Conservation (phyloP, 2,888 invertebrate species). For the Agrochola litura region DNA sequence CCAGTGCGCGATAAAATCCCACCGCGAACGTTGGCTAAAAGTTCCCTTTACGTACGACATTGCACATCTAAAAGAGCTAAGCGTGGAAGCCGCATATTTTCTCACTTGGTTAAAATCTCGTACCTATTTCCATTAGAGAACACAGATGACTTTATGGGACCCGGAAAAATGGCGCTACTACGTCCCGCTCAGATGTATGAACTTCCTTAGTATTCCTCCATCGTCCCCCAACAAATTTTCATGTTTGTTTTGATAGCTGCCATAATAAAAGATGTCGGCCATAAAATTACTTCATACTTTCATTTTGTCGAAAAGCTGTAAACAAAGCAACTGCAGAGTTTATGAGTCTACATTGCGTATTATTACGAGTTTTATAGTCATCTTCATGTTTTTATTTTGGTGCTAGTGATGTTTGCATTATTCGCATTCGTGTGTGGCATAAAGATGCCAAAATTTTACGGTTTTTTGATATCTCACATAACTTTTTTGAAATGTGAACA, state of each 20-base stretch:
- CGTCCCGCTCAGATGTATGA: neutral
- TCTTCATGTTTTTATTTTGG: constrained; percentile 72
- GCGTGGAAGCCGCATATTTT: neutral
- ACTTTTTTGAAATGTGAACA: constrained; percentile 44
- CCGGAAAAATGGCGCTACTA: constrained; percentile 6
- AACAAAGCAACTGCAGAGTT: constrained; percentile 68
- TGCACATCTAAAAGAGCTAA: neutral
- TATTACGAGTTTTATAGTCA: constrained; percentile 72
- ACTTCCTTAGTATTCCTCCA: constrained; percentile 39
- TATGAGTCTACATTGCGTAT: constrained; percentile 71
- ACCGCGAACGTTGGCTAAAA: no score
- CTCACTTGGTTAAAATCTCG: constrained; percentile 1
- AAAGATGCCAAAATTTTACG: constrained; percentile 50
- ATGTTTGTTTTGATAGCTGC: constrained; percentile 56
- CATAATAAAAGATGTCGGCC: constrained; percentile 63
- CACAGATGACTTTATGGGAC: neutral
- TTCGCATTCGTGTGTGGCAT: constrained; percentile 48
- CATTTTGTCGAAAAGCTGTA: constrained; percentile 70
- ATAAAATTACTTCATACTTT: constrained; percentile 67
- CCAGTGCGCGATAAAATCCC: no score
- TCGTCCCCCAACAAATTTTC: constrained; percentile 43
- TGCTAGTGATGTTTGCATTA: constrained; percentile 54
- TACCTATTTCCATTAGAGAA: constrained; percentile 30
- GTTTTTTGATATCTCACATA: constrained; percentile 52
- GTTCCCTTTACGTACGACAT: neutral